Evolutionary conservation across 2,113 vertebrate genomes (phyloP), one percentile per base, ranked within the genome.

Genomic region (Macquaria australasica): DNA sequence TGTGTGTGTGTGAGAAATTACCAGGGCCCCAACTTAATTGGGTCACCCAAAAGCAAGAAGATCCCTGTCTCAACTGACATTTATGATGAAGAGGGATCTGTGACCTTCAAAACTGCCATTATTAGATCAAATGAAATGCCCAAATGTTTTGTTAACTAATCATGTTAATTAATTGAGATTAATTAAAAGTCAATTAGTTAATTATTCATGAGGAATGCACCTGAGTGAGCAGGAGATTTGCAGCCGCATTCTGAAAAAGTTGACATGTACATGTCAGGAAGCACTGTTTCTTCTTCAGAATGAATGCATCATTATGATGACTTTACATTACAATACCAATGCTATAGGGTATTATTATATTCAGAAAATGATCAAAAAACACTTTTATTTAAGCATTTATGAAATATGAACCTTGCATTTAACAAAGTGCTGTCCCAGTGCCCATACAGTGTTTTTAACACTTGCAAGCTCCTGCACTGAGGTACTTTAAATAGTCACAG

Each of bases 61-160:
- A 86, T 86, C 74, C 64, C 34, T 77, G 64, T 74, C 64, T 81
- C 68, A 77, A 72, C 79, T 89, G 83, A 90, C 88, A 90, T 93
- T 88, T 88, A 81, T 88, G 74, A 82, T 70, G 43, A 79, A 87
- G 77, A 83, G 45, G 53, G 50, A 92, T 82, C 73, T 58, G 66
- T 87, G 88, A 92, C 89, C 84, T 93, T 93, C 71, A 55, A 37
- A 79, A 73, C 81, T 81, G 70, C 75, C 23, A 70, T 91, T 87
- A 81, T 82, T 76, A 85, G 41, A 72, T 59, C 25, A 81, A 81
- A 87, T 90, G 71, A 86, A 71, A 34, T 62, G 28, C 28, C 28
- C 28, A 31, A 31, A 31, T 31, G 1, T 31, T 31, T 31, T 31
- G 48, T 51, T 20, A 37, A 75, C 31, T 9, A 37, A 23, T 39